Conservation (phyloP, 1,140 invertebrate species). For the Drosophila melanica region DNA sequence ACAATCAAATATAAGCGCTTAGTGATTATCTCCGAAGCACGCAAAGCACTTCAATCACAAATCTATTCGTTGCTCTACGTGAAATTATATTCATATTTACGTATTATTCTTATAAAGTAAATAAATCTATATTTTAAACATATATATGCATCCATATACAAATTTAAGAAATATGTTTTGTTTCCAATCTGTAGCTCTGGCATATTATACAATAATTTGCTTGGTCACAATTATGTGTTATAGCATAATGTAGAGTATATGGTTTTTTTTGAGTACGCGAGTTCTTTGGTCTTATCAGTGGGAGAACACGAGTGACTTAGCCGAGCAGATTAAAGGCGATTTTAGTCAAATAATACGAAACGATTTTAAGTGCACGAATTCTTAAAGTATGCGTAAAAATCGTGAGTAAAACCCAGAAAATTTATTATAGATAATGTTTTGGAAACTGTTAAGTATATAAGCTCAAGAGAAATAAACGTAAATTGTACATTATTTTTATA, state of each 20-base stretch:
- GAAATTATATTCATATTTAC: not conserved
- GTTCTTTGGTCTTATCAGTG: slow-evolving; percentile 16
- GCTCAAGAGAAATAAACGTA: not conserved
- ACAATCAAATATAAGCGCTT: not conserved
- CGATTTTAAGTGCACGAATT: slow-evolving; percentile 1
- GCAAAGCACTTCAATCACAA: slow-evolving; percentile 7
- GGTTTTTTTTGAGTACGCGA: slow-evolving; percentile 3
- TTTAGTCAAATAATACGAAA: slow-evolving; percentile 18
- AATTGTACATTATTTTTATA: too few species aligned
- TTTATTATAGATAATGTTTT: not conserved
- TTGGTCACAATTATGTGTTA: not conserved
- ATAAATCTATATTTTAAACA: too few species aligned
- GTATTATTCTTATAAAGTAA: not conserved
- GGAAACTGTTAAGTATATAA: not conserved
- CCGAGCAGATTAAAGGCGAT: slow-evolving; percentile 23
- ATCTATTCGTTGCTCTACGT: not conserved
- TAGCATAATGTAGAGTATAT: not conserved
- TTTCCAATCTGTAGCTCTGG: slow-evolving; percentile 25
- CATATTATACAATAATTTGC: slow-evolving; percentile 35
- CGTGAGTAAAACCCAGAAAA: not conserved
- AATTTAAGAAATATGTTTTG: not conserved
- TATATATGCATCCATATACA: too few species aligned
- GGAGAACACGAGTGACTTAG: slow-evolving; percentile 16
- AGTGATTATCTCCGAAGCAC: slow-evolving; percentile 6
- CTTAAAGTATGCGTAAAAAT: not conserved